Conservation (phyloP, 2,113 vertebrate genomes). For the Tachuris rubrigastra region DNA sequence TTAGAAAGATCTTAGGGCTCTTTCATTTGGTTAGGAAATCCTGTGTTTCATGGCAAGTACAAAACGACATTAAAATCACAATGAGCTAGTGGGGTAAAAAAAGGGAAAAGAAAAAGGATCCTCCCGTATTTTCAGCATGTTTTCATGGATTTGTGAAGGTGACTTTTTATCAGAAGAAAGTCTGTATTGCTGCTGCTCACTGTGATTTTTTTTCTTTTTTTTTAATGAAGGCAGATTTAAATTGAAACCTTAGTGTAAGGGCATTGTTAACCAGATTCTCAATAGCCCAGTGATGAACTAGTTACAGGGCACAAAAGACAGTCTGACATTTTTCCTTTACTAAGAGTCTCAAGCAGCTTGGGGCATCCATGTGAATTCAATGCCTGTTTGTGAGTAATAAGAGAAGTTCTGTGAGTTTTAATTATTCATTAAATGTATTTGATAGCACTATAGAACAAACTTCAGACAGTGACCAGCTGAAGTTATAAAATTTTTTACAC, state of each 20-base stretch:
- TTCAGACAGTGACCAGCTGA: background rate
- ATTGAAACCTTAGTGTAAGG: background rate
- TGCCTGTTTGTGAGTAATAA: background rate
- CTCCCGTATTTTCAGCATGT: background rate
- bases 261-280: background rate
- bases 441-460: background rate
- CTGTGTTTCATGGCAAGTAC: background rate
- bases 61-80: background rate
- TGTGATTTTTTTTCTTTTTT: background rate
- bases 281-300: background rate
- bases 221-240: background rate
- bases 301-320: background rate
- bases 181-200: background rate
- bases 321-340: background rate
- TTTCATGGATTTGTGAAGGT: background rate
- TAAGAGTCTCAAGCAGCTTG: background rate
- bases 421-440: background rate
- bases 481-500: background rate
- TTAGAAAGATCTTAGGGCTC: background rate
- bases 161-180: background rate
- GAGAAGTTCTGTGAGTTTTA: background rate
- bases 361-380: background rate
- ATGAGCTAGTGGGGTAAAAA: background rate
- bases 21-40: background rate
- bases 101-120: background rate